Evolutionary conservation across 1,140 invertebrate species (phyloP).

Genomic region (Sitophilus oryzae): DNA sequence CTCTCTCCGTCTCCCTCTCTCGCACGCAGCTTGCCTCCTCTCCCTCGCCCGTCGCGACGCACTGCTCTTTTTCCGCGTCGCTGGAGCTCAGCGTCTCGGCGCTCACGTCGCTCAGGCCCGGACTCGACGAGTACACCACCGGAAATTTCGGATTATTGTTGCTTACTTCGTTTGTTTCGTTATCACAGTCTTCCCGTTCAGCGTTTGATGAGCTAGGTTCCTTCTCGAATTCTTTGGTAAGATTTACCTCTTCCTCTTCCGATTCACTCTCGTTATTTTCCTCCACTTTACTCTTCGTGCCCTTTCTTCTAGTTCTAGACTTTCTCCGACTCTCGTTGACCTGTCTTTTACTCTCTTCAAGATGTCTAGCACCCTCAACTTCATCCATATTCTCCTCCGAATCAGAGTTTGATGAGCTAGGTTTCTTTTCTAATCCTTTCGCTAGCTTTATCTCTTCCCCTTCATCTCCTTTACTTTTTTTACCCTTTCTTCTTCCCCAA

Average conservation of each 20-base stretch:
- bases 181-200: slow-evolving; percentile 16
- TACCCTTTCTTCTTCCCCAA: too few relatives aligned
- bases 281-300: not conserved
- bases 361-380: slow-evolving; percentile 17
- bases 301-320: too few relatives aligned
- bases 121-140: slow-evolving; percentile 30
- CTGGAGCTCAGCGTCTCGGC: slow-evolving; percentile 38
- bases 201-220: slow-evolving; percentile 4
- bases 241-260: not conserved
- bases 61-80: slow-evolving; percentile 30
- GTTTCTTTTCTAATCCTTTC: not conserved
- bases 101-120: slow-evolving; percentile 36
- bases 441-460: not conserved
- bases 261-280: not conserved
- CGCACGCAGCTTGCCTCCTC: slow-evolving; percentile 19
- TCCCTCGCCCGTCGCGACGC: slow-evolving; percentile 21
- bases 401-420: not conserved
- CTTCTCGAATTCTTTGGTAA: not conserved
- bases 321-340: too few relatives aligned
- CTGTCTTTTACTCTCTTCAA: too few relatives aligned
- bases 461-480: not conserved
- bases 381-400: not conserved
- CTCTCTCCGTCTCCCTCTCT: slow-evolving; percentile 24
- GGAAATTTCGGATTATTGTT: not conserved
- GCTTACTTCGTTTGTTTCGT: not conserved